Percentiles rank a stretch among this genome's conserved stretches.
phyloP scores from a whole-genome alignment of 2,797 vertebrate genomes.

The Aselliscus stoliczkanus region DNA sequence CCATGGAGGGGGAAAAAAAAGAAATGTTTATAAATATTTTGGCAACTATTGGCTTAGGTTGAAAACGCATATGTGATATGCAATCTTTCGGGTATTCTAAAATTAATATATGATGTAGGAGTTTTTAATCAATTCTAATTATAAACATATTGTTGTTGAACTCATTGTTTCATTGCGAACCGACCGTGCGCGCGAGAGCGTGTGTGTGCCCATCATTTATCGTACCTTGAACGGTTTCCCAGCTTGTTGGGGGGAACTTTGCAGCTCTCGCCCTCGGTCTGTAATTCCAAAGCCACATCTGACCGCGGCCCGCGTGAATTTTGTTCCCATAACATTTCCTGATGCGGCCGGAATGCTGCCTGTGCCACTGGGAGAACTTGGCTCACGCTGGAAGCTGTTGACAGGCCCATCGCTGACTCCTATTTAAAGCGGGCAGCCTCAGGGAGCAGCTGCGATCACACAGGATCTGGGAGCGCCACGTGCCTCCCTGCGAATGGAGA shows the following conservation, averaged over 20 bases:
- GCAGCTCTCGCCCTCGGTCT: background rate
- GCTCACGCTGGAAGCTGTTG: background rate
- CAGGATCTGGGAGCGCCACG: background rate
- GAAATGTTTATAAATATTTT: background rate
- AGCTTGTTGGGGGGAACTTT: accelerated
- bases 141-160: background rate
- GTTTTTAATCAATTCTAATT: background rate
- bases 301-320: accelerated
- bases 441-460: conserved; percentile 16
- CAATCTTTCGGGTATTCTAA: background rate
- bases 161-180: background rate
- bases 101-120: background rate
- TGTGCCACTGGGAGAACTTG: accelerated
- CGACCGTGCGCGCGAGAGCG: accelerated
- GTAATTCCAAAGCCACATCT: background rate
- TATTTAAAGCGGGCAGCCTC: background rate
- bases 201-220: too few relatives aligned
- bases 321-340: background rate
- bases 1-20: background rate
- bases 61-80: background rate
- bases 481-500: background rate
- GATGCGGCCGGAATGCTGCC: accelerated
- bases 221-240: background rate
- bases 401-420: background rate
- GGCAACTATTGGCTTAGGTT: background rate